Evolutionary conservation across 2,888 invertebrate species (phyloP).

Genomic region (Anthophora plumipes): DNA sequence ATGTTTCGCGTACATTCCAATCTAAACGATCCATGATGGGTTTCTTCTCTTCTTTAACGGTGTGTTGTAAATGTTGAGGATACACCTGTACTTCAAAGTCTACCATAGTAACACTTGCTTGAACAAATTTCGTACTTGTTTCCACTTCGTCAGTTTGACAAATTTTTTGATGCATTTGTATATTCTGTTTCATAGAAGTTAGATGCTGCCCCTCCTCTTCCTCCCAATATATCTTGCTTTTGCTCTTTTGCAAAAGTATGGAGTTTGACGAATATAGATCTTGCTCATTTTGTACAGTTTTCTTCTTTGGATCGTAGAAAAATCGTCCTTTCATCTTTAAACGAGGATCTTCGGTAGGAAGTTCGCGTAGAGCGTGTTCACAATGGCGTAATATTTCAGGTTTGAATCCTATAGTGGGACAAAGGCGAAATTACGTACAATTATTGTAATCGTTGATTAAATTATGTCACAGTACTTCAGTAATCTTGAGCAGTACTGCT

Average conservation of each 20-base stretch:
- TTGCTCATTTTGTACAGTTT: constrained; percentile 62
- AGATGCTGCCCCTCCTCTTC: constrained; percentile 70
- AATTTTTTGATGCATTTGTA: constrained; percentile 80
- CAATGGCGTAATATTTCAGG: constrained; percentile 82
- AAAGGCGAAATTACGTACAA: constrained; percentile 53
- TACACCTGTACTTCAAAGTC: constrained; percentile 73
- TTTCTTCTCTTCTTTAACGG: constrained; percentile 75
- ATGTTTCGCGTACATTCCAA: constrained; percentile 79
- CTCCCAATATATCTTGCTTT: constrained; percentile 78
- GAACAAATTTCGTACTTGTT: constrained; percentile 65
- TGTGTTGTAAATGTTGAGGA: constrained; percentile 62
- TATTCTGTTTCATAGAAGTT: constrained; percentile 42
- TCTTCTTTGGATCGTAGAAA: constrained; percentile 79
- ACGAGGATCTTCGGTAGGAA: constrained; percentile 82
- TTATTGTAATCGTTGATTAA: constrained; percentile 26
- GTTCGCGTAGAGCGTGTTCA: constrained; percentile 80
- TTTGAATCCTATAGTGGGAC: constrained; percentile 79
- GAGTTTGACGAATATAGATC: constrained; percentile 77
- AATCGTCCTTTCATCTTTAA: constrained; percentile 82
- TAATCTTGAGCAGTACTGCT: background rate
- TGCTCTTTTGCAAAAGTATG: constrained; percentile 78
- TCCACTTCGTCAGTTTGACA: constrained; percentile 80
- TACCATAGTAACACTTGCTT: constrained; percentile 66
- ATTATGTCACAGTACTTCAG: background rate
- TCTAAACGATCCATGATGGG: constrained; percentile 81